Conservation (phyloP, 2,888 invertebrate genomes). For the Rhyacophila evoluta region DNA sequence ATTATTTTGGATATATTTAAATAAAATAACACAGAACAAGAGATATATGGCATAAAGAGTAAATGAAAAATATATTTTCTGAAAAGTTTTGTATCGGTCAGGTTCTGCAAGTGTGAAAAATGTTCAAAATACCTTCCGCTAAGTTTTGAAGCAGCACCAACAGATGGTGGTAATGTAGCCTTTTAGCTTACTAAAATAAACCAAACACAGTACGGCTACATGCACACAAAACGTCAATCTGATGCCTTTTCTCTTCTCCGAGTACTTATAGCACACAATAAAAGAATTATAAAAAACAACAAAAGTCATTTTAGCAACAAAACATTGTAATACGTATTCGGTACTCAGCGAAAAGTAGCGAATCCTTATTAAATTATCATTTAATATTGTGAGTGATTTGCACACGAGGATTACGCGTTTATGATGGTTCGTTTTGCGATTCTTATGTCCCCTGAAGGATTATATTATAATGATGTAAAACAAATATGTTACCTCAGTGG, state of each 20-base stretch:
- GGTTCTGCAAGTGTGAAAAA: neutral
- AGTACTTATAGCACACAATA: neutral
- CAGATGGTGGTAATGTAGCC: conserved; percentile 22
- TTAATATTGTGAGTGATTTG: no score
- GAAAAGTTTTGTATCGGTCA: neutral
- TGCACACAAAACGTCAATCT: conserved; percentile 13
- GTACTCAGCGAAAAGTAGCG: neutral
- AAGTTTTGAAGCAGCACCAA: conserved; percentile 4
- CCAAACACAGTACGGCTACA: conserved; percentile 3
- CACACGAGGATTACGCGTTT: no score
- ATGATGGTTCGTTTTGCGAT: no score
- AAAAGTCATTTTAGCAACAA: neutral
- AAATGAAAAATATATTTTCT: neutral
- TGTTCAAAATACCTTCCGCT: conserved; percentile 14
- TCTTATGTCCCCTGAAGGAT: neutral
- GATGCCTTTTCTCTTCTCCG: conserved; percentile 1
- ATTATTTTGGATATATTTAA: no score
- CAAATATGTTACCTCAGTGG: no score
- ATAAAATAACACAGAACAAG: no score
- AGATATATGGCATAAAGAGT: no score
- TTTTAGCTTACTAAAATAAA: conserved; percentile 24
- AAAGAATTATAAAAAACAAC: neutral
- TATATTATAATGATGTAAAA: no score
- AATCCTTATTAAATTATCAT: neutral
- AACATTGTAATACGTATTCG: neutral